phyloP scores from a whole-genome alignment of 2,797 vertebrate genomes.

The Chlorospingus semifuscus region DNA sequence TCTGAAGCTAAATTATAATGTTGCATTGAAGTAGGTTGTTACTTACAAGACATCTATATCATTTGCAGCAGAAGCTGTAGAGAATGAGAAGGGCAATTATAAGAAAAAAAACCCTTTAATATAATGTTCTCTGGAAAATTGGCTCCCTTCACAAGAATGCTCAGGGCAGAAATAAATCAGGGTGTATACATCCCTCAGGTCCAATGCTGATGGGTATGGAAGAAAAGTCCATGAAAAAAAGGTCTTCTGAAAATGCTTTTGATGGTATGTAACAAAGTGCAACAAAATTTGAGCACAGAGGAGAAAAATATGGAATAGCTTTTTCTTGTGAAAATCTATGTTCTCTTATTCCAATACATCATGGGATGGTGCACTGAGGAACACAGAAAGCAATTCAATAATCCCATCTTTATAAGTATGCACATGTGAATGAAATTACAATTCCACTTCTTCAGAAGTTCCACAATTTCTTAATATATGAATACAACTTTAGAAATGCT shows the following conservation, averaged over 20 bases:
- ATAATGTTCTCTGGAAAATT: not conserved
- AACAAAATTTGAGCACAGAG: not conserved
- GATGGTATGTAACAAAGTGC: not conserved
- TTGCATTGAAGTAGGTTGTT: not conserved
- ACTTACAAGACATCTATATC: not conserved
- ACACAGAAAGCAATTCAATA: not conserved
- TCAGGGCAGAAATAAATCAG: not conserved
- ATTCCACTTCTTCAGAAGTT: not conserved
- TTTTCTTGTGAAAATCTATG: not conserved
- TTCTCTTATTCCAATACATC: not conserved
- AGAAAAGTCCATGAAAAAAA: not conserved
- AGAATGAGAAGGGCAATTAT: not conserved
- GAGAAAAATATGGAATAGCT: not conserved
- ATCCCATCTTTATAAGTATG: not conserved
- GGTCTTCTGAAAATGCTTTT: not conserved
- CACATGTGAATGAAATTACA: not conserved
- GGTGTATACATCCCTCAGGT: not conserved
- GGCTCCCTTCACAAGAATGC: not conserved
- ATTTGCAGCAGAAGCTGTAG: not conserved
- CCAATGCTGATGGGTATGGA: not conserved
- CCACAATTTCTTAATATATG: not conserved
- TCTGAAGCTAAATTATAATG: not conserved
- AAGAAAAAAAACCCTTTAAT: not conserved
- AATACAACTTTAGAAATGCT: not conserved
- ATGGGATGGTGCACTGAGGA: not conserved